Evolutionary conservation across 2,113 vertebrate genomes (phyloP), one percentile per base, ranked within the genome.

Genomic region (Pseudorectes ferrugineus): DNA sequence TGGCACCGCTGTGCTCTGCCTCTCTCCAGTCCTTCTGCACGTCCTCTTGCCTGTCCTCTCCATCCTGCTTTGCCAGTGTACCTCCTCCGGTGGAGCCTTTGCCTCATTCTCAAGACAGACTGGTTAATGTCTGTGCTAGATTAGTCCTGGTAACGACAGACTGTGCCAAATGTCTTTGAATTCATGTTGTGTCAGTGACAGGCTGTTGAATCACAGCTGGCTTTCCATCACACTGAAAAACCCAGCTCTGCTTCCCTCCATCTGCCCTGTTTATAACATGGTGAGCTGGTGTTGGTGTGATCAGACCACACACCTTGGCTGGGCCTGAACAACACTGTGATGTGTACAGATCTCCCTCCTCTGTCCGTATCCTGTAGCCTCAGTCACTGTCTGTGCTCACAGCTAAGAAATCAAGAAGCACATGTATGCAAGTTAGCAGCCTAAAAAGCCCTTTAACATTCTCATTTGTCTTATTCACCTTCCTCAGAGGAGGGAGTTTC

Each of bases 321-420:
- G 96, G 95, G 94, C 96, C 95, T 81, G 33, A 89, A 72, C 22
- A 97, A 96, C 97, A 97, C 97, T 97, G 96, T 97, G 97, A 97
- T 95, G 88, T 93, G 92, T 94, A 92, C 54, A 97, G 92, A 95
- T 85, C 11, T 85, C 89, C 81, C 85, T 79, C 95, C 91, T 92
- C 85, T 85, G 59, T 92, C 81, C 3, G 33, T 72, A 31, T 88
- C 80, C 63, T 71, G 65, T 93, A 91, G 92, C 85, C 89, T 95
- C 72, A 29, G 88, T 87, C 88, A 7, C 42, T 68, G 51, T 93
- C 70, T 74, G 57, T 94, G 78, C 93, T 91, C 68, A 63, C 81
- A 93, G 87, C 85, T 91, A 84, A 63, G 85, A 88, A 72, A 66
- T 83, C 38, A 38, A 91, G 86, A 82, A 86, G 59, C 31, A 61